These are phyloP conservation scores for Globicephala melas DNA, from an alignment of 2,113 vertebrate genomes.

Conservation along the genomic window DNA sequence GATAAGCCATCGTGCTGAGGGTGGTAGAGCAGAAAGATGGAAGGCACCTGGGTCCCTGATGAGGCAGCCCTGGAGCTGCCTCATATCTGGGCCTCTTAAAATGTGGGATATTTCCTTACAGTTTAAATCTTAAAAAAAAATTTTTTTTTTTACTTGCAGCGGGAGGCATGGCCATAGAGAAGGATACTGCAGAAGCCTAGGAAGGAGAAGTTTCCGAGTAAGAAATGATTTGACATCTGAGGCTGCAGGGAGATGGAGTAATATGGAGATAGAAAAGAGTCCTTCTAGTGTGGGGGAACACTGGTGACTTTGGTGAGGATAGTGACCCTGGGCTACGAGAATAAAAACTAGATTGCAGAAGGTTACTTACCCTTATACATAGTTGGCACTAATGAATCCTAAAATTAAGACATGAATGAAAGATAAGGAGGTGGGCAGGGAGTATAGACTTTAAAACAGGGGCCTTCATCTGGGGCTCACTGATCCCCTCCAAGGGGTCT, in stretches of 20 bases:
- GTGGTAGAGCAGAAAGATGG: neutral
- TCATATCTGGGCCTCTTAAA: neutral
- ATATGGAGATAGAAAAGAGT: neutral
- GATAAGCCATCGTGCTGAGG: neutral
- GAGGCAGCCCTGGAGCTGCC: neutral
- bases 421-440: neutral
- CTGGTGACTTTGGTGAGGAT: neutral
- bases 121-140: neutral
- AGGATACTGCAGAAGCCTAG: neutral
- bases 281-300: neutral
- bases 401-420: neutral
- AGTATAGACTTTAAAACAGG: neutral
- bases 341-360: neutral
- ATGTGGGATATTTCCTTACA: neutral
- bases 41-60: neutral
- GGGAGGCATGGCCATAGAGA: neutral
- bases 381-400: neutral
- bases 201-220: neutral
- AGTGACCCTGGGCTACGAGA: neutral
- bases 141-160: neutral
- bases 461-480: neutral
- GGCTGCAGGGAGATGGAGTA: neutral
- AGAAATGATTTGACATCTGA: neutral
- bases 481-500: neutral
- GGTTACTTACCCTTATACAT: neutral